phyloP scores from a whole-genome alignment of 1,140 invertebrate species.

The Apis dorsata region DNA sequence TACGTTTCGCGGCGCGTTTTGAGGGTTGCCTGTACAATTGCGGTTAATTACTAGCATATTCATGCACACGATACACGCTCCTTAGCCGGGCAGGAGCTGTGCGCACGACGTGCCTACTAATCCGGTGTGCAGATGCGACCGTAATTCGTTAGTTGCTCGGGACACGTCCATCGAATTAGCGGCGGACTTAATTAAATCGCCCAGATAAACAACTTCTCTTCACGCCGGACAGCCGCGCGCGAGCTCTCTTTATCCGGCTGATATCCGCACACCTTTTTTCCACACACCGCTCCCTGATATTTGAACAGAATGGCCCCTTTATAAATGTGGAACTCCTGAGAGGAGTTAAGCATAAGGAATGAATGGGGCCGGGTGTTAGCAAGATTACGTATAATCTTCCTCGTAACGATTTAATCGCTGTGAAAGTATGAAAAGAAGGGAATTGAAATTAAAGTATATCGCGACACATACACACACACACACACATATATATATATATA shows the following conservation, averaged over 20 bases:
- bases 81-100: constrained; percentile 45
- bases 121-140: constrained; percentile 56
- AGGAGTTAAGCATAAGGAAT: no score
- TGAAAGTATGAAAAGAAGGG: no score
- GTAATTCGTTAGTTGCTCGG: constrained; percentile 65
- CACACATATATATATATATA: no score
- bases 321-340: no score
- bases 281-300: background rate
- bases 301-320: no score
- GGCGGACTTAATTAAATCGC: constrained; percentile 65
- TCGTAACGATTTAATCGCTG: no score
- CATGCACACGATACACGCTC: constrained; percentile 59
- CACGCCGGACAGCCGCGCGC: constrained; percentile 10
- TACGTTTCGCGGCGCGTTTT: constrained; percentile 50
- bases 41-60: constrained; percentile 66
- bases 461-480: no score
- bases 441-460: no score
- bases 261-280: background rate
- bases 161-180: constrained; percentile 67
- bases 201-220: constrained; percentile 60
- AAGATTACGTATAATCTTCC: no score
- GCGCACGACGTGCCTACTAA: constrained; percentile 58
- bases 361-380: no score
- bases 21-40: constrained; percentile 59
- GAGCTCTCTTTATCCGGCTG: constrained; percentile 8